Percentiles rank a stretch among this genome's conserved stretches.
These are phyloP conservation scores for Protonibea diacanthus DNA, from an alignment of 2,797 vertebrate species.

Conservation along the genomic window DNA sequence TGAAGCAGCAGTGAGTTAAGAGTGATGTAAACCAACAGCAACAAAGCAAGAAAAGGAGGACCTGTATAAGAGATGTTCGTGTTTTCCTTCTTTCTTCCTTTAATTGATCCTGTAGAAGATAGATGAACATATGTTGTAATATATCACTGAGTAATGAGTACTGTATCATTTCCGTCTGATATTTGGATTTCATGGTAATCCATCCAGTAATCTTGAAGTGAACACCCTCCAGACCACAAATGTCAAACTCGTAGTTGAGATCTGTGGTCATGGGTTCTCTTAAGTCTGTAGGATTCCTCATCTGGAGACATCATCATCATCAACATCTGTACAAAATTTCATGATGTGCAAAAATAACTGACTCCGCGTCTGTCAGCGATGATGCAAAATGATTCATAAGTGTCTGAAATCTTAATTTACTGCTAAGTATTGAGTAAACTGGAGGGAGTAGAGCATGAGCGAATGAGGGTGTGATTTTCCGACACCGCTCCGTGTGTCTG, in stretches of 20 bases:
- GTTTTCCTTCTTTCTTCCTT: too few species aligned
- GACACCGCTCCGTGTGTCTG: background rate
- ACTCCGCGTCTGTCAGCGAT: background rate
- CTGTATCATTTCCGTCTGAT: too few species aligned
- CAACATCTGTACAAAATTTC: background rate
- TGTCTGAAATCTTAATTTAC: background rate
- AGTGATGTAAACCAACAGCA: too few species aligned
- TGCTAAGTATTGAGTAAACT: background rate
- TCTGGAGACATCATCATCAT: background rate
- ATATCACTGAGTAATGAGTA: too few species aligned
- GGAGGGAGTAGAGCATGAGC: background rate
- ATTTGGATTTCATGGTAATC: too few species aligned
- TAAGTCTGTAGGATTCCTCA: background rate
- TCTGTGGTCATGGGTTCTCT: too few species aligned
- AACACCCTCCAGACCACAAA: background rate
- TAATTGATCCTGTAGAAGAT: too few species aligned
- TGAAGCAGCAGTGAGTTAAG: too few species aligned
- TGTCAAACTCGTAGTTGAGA: background rate
- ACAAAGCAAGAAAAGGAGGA: too few species aligned
- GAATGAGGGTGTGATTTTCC: background rate
- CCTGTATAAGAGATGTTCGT: too few species aligned
- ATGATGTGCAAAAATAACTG: background rate
- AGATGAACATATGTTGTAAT: too few species aligned
- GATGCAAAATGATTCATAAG: background rate
- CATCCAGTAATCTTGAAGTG: too few species aligned